Evolutionary conservation across 2,113 vertebrate species (phyloP).

Genomic region (Nycticryphes semicollaris): DNA sequence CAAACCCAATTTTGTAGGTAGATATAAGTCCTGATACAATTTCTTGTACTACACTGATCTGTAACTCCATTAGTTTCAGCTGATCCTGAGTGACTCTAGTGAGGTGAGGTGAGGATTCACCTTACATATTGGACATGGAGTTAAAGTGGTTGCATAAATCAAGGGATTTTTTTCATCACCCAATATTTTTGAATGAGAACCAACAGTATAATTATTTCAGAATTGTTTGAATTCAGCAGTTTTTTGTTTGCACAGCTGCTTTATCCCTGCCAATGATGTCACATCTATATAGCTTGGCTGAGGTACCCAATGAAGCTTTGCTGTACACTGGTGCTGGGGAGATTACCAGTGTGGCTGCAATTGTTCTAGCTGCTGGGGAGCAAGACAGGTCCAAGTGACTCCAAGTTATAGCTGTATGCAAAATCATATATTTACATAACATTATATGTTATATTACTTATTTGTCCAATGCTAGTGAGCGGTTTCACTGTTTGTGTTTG

Average conservation of each 20-base stretch:
- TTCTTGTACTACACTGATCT: not conserved
- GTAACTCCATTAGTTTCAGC: not conserved
- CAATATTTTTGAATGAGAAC: not conserved
- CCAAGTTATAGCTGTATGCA: not conserved
- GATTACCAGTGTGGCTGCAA: no score
- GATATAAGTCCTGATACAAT: not conserved
- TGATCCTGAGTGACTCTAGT: not conserved
- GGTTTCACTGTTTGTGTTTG: not conserved
- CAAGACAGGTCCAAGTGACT: not conserved
- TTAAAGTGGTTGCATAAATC: not conserved
- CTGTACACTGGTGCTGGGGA: not conserved
- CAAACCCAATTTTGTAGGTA: not conserved
- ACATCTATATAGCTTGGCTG: not conserved
- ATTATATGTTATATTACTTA: not conserved
- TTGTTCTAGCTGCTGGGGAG: not conserved
- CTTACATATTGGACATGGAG: accelerated
- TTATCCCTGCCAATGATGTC: not conserved
- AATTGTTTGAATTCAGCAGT: not conserved
- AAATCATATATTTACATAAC: not conserved
- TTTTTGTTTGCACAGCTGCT: not conserved
- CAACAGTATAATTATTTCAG: not conserved
- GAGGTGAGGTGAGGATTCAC: not conserved
- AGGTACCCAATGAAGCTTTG: not conserved
- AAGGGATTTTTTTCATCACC: not conserved
- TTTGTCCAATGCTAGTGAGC: not conserved